Evolutionary conservation across 2,113 vertebrate genomes (phyloP).

Genomic region (Myiopsitta monachus): DNA sequence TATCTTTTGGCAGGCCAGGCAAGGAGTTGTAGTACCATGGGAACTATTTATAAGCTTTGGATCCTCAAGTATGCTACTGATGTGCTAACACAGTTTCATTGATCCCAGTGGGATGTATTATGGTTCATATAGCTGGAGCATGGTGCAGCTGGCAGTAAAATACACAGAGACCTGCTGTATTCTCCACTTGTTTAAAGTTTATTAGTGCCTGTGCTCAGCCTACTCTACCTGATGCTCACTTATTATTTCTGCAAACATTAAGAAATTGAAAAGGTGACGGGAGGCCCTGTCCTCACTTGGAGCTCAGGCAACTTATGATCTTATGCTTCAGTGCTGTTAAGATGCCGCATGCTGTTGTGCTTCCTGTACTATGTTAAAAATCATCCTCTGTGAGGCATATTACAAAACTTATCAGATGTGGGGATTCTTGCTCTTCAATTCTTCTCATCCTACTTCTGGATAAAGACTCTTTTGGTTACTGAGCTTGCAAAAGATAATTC

Average conservation of each 20-base stretch:
- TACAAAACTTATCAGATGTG: background rate
- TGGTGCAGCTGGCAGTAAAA: background rate
- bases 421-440: background rate
- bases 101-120: slow-evolving; percentile 2
- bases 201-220: background rate
- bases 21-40: background rate
- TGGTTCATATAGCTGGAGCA: background rate
- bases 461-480: slow-evolving; percentile 1
- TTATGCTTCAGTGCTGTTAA: background rate
- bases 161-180: background rate
- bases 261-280: background rate
- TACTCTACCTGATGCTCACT: slow-evolving; percentile 7
- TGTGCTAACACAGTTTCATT: slow-evolving; percentile 43
- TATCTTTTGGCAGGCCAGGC: background rate
- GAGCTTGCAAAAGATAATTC: slow-evolving; percentile 42
- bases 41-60: slow-evolving; percentile 12
- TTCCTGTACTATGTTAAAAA: background rate
- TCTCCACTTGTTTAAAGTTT: slow-evolving; percentile 31
- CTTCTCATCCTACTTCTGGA: background rate
- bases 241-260: slow-evolving; percentile 22
- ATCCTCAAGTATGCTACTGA: slow-evolving; percentile 4
- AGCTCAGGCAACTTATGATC: background rate
- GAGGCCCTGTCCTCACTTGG: background rate
- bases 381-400: background rate
- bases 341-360: background rate